phyloP scores from a whole-genome alignment of 2,888 invertebrate species.

The Hydriomena furcata region DNA sequence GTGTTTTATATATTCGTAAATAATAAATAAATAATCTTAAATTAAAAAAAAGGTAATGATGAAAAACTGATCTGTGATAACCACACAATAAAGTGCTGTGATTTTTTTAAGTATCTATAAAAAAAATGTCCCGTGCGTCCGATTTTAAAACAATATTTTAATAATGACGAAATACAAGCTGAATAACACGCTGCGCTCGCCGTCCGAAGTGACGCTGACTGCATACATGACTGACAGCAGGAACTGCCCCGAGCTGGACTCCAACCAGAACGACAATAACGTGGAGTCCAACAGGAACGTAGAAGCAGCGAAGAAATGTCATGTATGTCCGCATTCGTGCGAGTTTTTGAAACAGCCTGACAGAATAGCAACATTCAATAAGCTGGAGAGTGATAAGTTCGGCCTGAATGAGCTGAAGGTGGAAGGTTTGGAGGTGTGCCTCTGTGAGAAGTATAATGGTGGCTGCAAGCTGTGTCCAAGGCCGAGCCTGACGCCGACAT shows the following conservation, averaged over 20 bases:
- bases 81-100: constrained; percentile 43
- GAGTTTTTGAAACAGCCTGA: constrained; percentile 58
- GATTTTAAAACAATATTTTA: constrained; percentile 66
- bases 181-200: constrained; percentile 67
- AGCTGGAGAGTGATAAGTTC: constrained; percentile 60
- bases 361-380: constrained; percentile 63
- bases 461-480: constrained; percentile 75
- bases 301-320: constrained; percentile 50
- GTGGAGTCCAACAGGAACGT: constrained; percentile 60
- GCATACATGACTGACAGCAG: constrained; percentile 63
- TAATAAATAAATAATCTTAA: too few relatives aligned
- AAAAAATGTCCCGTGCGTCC: constrained; percentile 69
- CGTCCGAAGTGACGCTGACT: constrained; percentile 74
- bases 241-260: constrained; percentile 49
- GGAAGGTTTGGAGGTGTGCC: constrained; percentile 67
- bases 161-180: constrained; percentile 83
- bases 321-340: constrained; percentile 63
- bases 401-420: constrained; percentile 72
- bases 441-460: constrained; percentile 75
- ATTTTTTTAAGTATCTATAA: constrained; percentile 33
- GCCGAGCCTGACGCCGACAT: constrained; percentile 54
- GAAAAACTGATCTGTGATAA: constrained; percentile 34
- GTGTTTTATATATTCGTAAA: too few relatives aligned
- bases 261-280: constrained; percentile 62
- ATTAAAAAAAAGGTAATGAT: constrained; percentile 35